Evolutionary conservation across 1,140 invertebrate genomes (phyloP), one percentile per base, ranked within the genome.

Genomic region (Heliconius hermathena): DNA sequence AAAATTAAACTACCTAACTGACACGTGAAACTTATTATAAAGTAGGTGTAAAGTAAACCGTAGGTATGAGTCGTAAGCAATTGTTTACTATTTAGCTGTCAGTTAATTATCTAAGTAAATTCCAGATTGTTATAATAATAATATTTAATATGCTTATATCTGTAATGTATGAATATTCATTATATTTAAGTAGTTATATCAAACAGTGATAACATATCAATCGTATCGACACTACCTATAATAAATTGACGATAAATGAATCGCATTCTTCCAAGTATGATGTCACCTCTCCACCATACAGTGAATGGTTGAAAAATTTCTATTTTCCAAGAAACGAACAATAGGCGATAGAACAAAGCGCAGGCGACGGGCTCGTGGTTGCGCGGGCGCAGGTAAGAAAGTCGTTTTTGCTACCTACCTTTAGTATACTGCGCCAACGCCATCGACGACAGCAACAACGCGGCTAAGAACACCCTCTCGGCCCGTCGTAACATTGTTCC

Each of bases 361-460:
- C 79, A 80, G 74, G 82, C 83, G 71, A 79, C 84, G 79, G 82
- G 78, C 82, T 71, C 79, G 81, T 78, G 74, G 77, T 80, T 88
- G 88, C 88, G 87, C 87, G 79, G 82, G 84, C 89, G 87, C 90
- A 79, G 90, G 90, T 92, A 92, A 87, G 84, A 89, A 90, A 85
- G 81, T 77, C 78, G 86, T 89, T 90, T 90, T 90, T 89, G 89
- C 89, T 81, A 81, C 83, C 79, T 80, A 92, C 93, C 93, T 94
- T 94, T 94, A 85, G 90, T 90, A 85, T 89, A 92, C 81, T 94
- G 88, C 82, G 93, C 86, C 84, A 90, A 93, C 90, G 93, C 91
- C 85, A 91, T 84, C 72, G 88, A 84, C 83, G 88, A 84, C 83
- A 88, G 77, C 87, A 92, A 83, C 82, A 94, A 81, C 84, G 88